Conservation (phyloP, 2,797 vertebrate species). For the Cheirogaleus major region DNA sequence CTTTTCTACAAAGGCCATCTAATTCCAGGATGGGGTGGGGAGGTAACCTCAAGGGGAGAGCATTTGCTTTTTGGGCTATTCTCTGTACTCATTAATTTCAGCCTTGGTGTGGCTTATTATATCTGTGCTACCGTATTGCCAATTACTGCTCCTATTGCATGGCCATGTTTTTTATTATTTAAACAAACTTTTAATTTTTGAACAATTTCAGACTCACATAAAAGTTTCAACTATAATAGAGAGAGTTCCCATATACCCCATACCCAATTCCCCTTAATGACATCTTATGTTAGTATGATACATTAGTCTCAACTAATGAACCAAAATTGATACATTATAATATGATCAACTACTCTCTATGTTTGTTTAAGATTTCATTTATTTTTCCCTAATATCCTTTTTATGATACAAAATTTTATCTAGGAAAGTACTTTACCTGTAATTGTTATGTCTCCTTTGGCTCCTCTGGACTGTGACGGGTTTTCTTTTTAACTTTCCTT, state of each 20-base stretch:
- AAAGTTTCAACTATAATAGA: neutral
- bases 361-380: neutral
- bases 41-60: neutral
- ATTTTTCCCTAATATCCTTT: neutral
- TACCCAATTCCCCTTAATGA: neutral
- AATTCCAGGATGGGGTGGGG: neutral
- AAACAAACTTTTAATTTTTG: neutral
- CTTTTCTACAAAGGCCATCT: neutral
- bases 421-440: neutral
- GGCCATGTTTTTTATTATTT: neutral
- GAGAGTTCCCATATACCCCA: neutral
- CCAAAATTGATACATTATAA: neutral
- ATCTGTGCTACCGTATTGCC: neutral
- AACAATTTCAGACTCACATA: neutral
- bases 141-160: neutral
- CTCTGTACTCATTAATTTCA: neutral
- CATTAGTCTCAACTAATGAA: neutral
- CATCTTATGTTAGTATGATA: neutral
- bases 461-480: neutral
- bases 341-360: neutral
- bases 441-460: neutral
- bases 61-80: neutral
- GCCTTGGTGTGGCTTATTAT: neutral
- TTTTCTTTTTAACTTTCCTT: neutral
- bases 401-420: neutral